Evolutionary conservation across 2,888 invertebrate genomes (phyloP), one percentile per base, ranked within the genome.

Genomic region (Scaptomyza flava): DNA sequence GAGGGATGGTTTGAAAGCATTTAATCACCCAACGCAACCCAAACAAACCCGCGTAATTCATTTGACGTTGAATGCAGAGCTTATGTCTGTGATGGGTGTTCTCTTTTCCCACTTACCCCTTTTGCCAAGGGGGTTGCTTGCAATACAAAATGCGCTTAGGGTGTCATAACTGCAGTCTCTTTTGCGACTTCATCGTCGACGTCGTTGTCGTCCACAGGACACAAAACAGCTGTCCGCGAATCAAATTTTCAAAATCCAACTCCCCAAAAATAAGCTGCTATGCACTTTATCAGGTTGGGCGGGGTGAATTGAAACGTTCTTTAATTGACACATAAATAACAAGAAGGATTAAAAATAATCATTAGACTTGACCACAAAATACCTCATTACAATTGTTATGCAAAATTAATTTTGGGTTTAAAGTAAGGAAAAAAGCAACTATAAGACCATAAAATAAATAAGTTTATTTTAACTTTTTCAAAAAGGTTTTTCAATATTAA

Each of bases 281-380:
- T 77, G 51, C 53, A 61, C 60, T 64, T 72, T 56, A 27, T 31
- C 47, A 68, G 14, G 3, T 2, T 41, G 8, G 48, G n/a, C 51
- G 9, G 31, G 9, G 47, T 31, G 7, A 45, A 51, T 61, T 36
- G 38, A 65, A 56, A 57, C 53, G 6, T 45, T 41, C 56, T 46
- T 61, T 69, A 75, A 78, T 72, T 69, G 72, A 75, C 75, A 78
- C 63, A 75, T 68, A 68, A 78, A 78, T 67, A 72, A 65, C 61
- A 50, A 38, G 34, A 50, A 23, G 23, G 6, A 36, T 6, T 38
- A 2, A 2, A 33, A 3, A 5, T 6, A 8, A 0, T 0, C 20
- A 3, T 11, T 2, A 3, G 20, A 12, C 6, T 31, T 30, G 17
- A 70, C 41, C 27, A 14, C 2, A 0, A 41, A n/a, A 38, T 53